These are phyloP conservation scores for Brenthis ino DNA, from an alignment of 2,888 invertebrate genomes.

Conservation along the genomic window DNA sequence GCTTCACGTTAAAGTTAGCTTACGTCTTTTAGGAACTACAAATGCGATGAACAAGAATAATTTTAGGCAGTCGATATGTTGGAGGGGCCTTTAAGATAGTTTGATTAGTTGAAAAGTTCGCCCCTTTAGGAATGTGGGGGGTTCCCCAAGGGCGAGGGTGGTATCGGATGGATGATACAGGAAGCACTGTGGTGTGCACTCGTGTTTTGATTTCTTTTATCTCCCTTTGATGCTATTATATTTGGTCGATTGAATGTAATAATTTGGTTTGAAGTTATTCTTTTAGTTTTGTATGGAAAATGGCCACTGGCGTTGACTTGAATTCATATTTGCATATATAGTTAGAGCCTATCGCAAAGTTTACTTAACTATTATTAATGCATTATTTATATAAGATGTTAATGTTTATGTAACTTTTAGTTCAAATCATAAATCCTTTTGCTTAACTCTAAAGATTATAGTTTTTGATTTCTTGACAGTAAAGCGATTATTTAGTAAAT, in stretches of 20 bases:
- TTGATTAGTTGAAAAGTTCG: constrained; percentile 70
- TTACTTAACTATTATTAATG: too few relatives aligned
- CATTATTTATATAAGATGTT: too few relatives aligned
- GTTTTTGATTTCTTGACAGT: too few relatives aligned
- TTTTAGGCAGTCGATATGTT: constrained; percentile 65
- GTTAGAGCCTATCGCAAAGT: too few relatives aligned
- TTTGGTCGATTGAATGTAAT: constrained; percentile 17
- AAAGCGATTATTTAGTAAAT: too few relatives aligned
- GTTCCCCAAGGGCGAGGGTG: constrained; percentile 14
- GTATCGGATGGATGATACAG: constrained; percentile 7
- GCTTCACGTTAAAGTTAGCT: constrained; percentile 23
- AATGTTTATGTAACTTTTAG: too few relatives aligned
- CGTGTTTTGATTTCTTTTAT: constrained; percentile 12
- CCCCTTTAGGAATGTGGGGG: constrained; percentile 35
- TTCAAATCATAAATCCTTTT: too few relatives aligned
- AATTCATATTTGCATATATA: background rate
- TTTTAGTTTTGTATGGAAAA: background rate
- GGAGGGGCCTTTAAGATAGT: constrained; percentile 68
- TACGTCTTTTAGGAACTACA: constrained; percentile 12
- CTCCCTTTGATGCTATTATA: constrained; percentile 17
- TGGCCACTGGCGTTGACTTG: background rate
- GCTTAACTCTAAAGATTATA: too few relatives aligned
- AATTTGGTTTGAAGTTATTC: constrained; percentile 10
- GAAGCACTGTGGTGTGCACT: background rate
- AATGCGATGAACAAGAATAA: constrained; percentile 48